Evolutionary conservation across 92 coral and sea anemone species (phyloP).

Genomic region (Phymanthus crucifer): DNA sequence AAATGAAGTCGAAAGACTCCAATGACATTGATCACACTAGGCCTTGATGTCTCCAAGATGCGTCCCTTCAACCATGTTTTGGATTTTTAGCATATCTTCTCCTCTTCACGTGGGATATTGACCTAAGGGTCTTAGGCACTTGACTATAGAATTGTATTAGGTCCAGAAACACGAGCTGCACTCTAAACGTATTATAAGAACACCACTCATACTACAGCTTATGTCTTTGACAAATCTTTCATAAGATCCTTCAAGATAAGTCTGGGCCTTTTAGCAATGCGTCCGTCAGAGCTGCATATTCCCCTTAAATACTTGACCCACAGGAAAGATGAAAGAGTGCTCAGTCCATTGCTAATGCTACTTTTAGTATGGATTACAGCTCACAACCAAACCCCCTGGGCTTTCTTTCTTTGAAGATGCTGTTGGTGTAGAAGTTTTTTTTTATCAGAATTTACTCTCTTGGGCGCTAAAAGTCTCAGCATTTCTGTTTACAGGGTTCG

Average conservation of each 20-base stretch:
- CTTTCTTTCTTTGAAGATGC: background rate
- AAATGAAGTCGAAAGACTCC: no score
- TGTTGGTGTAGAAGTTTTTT: background rate
- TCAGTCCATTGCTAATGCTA: background rate
- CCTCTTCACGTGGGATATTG: no score
- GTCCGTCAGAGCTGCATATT: background rate
- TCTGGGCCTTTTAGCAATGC: background rate
- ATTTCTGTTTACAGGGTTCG: no score
- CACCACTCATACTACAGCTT: background rate
- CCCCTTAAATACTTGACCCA: background rate
- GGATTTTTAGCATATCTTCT: no score
- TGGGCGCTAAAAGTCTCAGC: background rate
- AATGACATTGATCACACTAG: no score
- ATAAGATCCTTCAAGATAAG: background rate
- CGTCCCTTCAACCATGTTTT: no score
- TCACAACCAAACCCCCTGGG: no score
- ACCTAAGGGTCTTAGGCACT: no score
- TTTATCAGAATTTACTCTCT: background rate
- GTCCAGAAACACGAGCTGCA: background rate
- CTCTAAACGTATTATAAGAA: background rate
- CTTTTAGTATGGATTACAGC: background rate
- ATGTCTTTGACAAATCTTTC: background rate
- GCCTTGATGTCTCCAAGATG: no score
- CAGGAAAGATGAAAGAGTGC: slow-evolving; percentile 1
- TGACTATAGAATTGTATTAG: no score